A percentile compares a stretch with the other conserved stretches of the same genome.
phyloP scores from a whole-genome alignment of 2,888 invertebrate genomes.

The Cotesia congregata region DNA sequence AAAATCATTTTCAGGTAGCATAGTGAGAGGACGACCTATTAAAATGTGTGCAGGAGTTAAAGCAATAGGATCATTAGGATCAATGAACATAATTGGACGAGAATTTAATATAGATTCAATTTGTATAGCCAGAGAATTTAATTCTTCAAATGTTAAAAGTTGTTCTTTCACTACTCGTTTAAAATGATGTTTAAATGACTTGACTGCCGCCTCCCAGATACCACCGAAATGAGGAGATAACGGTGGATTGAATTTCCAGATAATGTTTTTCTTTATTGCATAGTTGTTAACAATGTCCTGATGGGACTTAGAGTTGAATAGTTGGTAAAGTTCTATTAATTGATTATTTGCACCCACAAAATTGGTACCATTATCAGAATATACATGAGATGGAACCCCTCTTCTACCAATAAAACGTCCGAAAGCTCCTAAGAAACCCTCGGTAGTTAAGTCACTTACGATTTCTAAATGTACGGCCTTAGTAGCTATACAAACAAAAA shows the following conservation, averaged over 20 bases:
- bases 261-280: background rate
- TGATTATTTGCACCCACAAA: too few relatives aligned
- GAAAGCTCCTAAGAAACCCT: too few relatives aligned
- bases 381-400: too few relatives aligned
- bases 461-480: too few relatives aligned
- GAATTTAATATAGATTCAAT: constrained; percentile 43
- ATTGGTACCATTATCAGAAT: too few relatives aligned
- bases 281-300: constrained; percentile 13
- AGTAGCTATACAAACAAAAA: too few relatives aligned
- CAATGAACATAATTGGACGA: background rate
- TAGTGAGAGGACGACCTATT: too few relatives aligned
- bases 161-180: constrained; percentile 30
- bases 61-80: constrained; percentile 45
- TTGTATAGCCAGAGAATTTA: constrained; percentile 38
- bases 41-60: constrained; percentile 56
- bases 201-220: constrained; percentile 45
- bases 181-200: constrained; percentile 44
- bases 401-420: too few relatives aligned
- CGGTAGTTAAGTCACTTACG: too few relatives aligned
- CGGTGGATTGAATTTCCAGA: constrained; percentile 37
- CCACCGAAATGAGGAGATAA: constrained; percentile 43
- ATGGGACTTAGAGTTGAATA: too few relatives aligned
- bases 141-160: constrained; percentile 37
- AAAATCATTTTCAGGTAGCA: too few relatives aligned
- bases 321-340: too few relatives aligned